Evolutionary conservation across 2,888 invertebrate species (phyloP).

Genomic region (Leucozona laternaria): DNA sequence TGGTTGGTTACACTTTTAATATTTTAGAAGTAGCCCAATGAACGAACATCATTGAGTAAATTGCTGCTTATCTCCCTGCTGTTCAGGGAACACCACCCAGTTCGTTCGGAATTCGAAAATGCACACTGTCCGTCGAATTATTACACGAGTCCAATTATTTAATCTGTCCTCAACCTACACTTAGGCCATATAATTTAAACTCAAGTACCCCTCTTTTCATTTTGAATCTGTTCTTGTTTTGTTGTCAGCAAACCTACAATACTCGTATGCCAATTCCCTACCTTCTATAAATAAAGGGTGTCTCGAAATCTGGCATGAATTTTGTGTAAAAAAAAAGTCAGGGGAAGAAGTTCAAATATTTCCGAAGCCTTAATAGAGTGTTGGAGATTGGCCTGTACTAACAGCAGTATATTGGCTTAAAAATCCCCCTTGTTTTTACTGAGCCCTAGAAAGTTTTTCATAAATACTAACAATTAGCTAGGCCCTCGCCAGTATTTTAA

Average conservation of each 20-base stretch:
- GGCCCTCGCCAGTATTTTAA: no score
- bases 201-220: constrained; percentile 58
- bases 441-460: no score
- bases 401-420: no score
- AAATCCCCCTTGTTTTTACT: no score
- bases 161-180: constrained; percentile 70
- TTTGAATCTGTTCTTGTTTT: constrained; percentile 27
- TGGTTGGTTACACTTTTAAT: constrained; percentile 50
- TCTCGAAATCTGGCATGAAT: background rate
- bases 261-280: background rate
- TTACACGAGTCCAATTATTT: constrained; percentile 74
- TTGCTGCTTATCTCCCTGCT: constrained; percentile 45
- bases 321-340: background rate
- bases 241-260: constrained; percentile 27
- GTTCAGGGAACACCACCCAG: constrained; percentile 2
- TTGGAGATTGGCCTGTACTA: no score
- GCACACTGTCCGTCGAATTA: constrained; percentile 66
- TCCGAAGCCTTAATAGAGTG: no score
- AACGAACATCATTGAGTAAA: constrained; percentile 18
- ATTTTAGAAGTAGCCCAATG: constrained; percentile 53
- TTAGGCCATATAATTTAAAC: constrained; percentile 44
- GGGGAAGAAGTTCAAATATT: no score
- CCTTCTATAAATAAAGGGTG: constrained; percentile 1
- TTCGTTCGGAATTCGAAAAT: constrained; percentile 23
- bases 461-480: no score